Evolutionary conservation across 2,113 vertebrate genomes (phyloP), one percentile per base, ranked within the genome.

Genomic region (Clarias magur): DNA sequence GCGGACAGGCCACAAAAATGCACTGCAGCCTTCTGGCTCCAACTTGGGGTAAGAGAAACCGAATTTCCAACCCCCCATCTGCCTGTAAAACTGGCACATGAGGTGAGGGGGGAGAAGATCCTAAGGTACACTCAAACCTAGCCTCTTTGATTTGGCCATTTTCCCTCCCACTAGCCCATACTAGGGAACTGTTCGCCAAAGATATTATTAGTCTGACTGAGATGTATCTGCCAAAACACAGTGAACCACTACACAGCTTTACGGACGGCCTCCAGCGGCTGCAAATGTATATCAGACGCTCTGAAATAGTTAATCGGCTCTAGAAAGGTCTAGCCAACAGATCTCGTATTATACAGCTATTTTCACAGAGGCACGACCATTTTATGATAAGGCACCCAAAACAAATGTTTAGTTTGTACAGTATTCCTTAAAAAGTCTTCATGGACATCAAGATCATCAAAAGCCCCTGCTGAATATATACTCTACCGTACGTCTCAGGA

Each of bases 1-100:
- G 88, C 60, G 81, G 90, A 89, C 84, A 84, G 83, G 85, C 91
- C 91, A 90, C 91, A 92, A 89, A 90, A 92, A 92, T 92, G 88
- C 59, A 72, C 75, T 83, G 86, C 88, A 62, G 88, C 86, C 83
- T 89, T 67, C 65, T 78, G 73, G 85, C 79, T 89, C 79, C 48
- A 86, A 63, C 85, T 82, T 62, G 27, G n/a, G 84, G 78, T 34
- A 91, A 25, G 38, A 83, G 30, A 72, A 88, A 86, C 82, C 56
- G 0, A 53, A 68, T 57, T 34, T 79, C 79, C 70, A 30, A 57
- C 87, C 88, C 89, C 82, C 67, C 63, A 60, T 81, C 27, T 62
- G 13, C 79, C 60, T 73, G 70, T 54, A 86, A 80, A 88, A 88
- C n/a, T 48, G 59, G 60, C 75, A 84, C 73, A 38, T 60, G 65